phyloP scores from a whole-genome alignment of 1,140 invertebrate species.

The Lutraria rhynchaena region DNA sequence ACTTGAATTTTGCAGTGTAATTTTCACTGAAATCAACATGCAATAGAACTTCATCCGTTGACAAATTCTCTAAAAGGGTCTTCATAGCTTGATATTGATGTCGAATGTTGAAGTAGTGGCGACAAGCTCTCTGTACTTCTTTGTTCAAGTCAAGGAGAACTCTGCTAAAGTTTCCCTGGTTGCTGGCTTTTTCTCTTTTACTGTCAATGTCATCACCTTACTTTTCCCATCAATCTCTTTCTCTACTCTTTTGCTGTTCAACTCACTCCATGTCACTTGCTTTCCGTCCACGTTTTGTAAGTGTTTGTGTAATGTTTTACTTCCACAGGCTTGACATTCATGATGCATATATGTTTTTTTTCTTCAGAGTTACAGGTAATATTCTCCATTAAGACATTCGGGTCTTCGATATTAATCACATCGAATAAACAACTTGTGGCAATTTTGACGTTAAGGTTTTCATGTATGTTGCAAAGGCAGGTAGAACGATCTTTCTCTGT shows the following conservation, averaged over 20 bases:
- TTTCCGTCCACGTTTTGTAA: neutral
- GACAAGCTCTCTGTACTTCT: too few relatives aligned
- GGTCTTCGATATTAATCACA: conserved; percentile 11
- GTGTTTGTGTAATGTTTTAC: conserved; percentile 8
- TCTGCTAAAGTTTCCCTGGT: neutral
- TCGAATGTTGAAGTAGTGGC: too few relatives aligned
- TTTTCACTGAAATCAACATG: too few relatives aligned
- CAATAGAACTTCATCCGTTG: too few relatives aligned
- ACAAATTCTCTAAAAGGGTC: neutral
- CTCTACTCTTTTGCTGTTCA: too few relatives aligned
- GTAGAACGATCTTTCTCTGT: conserved; percentile 21
- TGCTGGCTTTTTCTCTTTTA: neutral
- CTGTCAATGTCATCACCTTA: neutral
- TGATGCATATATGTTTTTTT: neutral
- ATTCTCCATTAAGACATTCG: neutral
- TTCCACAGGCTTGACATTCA: too few relatives aligned
- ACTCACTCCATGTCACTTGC: too few relatives aligned
- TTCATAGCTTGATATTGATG: conserved; percentile 8
- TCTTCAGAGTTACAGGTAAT: neutral
- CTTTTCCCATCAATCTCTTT: too few relatives aligned
- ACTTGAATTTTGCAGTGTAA: too few relatives aligned
- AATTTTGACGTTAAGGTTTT: conserved; percentile 26
- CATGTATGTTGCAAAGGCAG: conserved; percentile 28
- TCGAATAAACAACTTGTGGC: neutral
- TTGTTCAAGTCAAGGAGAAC: conserved; percentile 17